Evolutionary conservation across 2,888 invertebrate genomes (phyloP).

Genomic region (Tanytarsus gracilentus): DNA sequence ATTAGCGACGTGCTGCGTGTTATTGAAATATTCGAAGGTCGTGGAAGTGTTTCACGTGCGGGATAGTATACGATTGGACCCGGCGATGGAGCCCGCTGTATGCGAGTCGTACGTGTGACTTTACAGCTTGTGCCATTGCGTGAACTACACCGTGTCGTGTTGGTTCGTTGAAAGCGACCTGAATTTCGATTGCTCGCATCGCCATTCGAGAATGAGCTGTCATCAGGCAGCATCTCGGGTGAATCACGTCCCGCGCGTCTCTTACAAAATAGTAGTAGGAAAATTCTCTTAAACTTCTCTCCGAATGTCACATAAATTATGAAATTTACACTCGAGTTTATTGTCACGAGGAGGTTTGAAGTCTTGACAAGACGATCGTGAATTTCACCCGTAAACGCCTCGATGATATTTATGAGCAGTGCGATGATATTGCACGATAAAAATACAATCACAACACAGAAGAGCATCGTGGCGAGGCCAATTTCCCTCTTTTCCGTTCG

Average conservation of each 20-base stretch:
- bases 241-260: slow-evolving; percentile 54
- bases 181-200: slow-evolving; percentile 57
- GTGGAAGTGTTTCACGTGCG: slow-evolving; percentile 36
- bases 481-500: slow-evolving; percentile 87
- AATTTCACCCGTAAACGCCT: slow-evolving; percentile 62
- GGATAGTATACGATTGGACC: slow-evolving; percentile 45
- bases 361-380: slow-evolving; percentile 65
- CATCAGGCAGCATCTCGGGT: slow-evolving; percentile 68
- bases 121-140: slow-evolving; percentile 37
- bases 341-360: slow-evolving; percentile 87
- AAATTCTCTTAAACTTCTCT: slow-evolving; percentile 86
- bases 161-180: slow-evolving; percentile 51
- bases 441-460: slow-evolving; percentile 90
- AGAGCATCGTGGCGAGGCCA: slow-evolving; percentile 87
- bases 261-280: slow-evolving; percentile 69
- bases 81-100: slow-evolving; percentile 42
- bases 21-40: slow-evolving; percentile 20
- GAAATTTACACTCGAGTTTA: slow-evolving; percentile 96
- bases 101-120: slow-evolving; percentile 40
- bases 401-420: slow-evolving; percentile 74
- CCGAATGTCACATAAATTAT: slow-evolving; percentile 97
- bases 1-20: slow-evolving; percentile 19
- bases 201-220: slow-evolving; percentile 71
- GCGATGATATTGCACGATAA: slow-evolving; percentile 86
- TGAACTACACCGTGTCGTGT: slow-evolving; percentile 42